Conservation (phyloP, 1,140 invertebrate species). For the silkworm (Bombyx mori) region DNA sequence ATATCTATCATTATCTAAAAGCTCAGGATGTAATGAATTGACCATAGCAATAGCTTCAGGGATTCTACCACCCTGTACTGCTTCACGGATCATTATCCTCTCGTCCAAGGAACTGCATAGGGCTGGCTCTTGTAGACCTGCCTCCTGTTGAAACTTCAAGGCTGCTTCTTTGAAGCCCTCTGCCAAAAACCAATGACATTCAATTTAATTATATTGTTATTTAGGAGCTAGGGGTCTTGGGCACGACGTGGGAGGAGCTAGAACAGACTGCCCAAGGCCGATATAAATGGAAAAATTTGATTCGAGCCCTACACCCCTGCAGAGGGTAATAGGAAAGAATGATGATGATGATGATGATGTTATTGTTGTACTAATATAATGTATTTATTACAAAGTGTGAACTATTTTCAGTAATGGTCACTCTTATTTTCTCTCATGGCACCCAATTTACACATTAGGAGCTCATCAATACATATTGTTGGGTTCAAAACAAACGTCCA, state of each 20-base stretch:
- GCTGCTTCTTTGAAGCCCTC: constrained; percentile 99
- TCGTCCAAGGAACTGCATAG: constrained; percentile 93
- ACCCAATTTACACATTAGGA: too few species aligned
- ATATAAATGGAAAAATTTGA: too few species aligned
- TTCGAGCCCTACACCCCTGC: background rate
- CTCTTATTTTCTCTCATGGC: background rate
- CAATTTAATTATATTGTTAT: background rate
- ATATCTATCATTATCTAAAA: constrained; percentile 95
- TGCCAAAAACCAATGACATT: constrained; percentile 47
- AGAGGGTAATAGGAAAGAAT: background rate
- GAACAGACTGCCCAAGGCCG: too few species aligned
- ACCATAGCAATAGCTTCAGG: constrained; percentile 94
- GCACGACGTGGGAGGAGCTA: too few species aligned
- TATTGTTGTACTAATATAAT: background rate
- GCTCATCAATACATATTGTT: too few species aligned
- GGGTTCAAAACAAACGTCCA: too few species aligned
- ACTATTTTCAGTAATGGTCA: background rate
- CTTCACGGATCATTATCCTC: constrained; percentile 93
- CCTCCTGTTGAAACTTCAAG: constrained; percentile 96
- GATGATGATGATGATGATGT: background rate
- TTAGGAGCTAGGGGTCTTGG: background rate
- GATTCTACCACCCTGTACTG: constrained; percentile 93
- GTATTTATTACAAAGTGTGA: background rate
- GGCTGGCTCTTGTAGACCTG: constrained; percentile 88
- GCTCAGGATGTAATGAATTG: constrained; percentile 94